phyloP scores from a whole-genome alignment of 2,113 vertebrate genomes.

The Pluvialis apricaria region DNA sequence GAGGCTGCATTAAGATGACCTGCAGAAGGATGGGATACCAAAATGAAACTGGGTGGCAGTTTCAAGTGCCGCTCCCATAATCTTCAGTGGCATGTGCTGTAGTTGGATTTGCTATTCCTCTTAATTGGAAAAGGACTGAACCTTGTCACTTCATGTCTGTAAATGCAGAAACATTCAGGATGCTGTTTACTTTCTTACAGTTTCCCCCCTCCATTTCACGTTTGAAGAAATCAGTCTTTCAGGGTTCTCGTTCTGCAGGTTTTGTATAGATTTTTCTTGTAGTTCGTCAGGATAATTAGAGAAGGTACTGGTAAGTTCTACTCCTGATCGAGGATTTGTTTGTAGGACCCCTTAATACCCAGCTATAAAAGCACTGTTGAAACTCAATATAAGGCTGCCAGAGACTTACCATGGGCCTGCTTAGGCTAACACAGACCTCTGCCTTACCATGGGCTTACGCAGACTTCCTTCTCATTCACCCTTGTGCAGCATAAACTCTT shows the following conservation, averaged over 20 bases:
- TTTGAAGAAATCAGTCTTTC: not conserved
- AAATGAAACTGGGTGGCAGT: not conserved
- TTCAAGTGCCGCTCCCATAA: not conserved
- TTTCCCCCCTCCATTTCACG: not conserved
- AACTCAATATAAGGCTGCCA: not conserved
- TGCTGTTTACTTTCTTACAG: not conserved
- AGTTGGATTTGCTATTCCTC: not conserved
- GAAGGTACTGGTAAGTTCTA: not conserved
- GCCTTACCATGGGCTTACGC: not conserved
- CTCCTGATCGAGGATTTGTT: not conserved
- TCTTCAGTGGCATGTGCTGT: not conserved
- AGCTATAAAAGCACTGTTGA: not conserved
- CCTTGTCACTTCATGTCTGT: not conserved
- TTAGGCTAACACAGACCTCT: not conserved
- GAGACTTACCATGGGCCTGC: not conserved
- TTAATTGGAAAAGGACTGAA: not conserved
- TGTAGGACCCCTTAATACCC: not conserved
- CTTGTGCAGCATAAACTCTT: slow-evolving; percentile 32
- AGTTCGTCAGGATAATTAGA: not conserved
- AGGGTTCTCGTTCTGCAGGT: not conserved
- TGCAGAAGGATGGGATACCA: not conserved
- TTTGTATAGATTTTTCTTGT: not conserved
- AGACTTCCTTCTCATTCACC: slow-evolving; percentile 31
- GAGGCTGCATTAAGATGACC: not conserved
- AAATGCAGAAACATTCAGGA: not conserved